Evolutionary conservation across 1,140 invertebrate species (phyloP), one percentile per base, ranked within the genome.

Genomic region (Apis laboriosa): DNA sequence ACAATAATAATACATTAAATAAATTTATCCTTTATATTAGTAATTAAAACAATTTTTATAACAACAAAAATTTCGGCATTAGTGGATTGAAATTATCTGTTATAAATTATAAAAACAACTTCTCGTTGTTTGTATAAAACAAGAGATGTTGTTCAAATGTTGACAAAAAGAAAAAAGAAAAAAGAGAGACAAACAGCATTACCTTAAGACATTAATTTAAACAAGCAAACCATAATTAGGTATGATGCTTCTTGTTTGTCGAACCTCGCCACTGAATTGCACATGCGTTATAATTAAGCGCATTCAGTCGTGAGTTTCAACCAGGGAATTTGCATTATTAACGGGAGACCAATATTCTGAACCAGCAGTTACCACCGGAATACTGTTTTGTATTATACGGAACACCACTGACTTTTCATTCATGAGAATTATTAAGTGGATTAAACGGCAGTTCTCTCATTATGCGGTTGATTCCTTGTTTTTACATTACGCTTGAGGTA

Each of bases 391-490:
- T 28, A 51, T 80, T 53, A 58, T 53, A 28, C 34, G 61, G 43
- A 63, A 73, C 49, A 63, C 24, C 28, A 7, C 21, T 74, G 68
- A 74, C 56, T 64, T 73, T 53, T 74, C 71, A 34, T 28, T 43
- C 60, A 51, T 11, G 68, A 55, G 70, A 73, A 80, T 80, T 80
- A 74, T 74, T 80, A 64, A 64, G 60, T 66, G 51, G 70, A 74
- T 56, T 80, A 66, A 80, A 80, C 7, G 24, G 34, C 4, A 24
- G 24, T 60, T 49, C 66, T 21, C 13, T 64, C 28, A 15, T 24
- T 55, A 51, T 17, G 51, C 49, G 60, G 58, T 43, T 51, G 15
- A 34, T 28, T 70, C 60, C 76, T 78, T 78, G 21, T 21, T 68
- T 56, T 66, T 53, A 43, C 28, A 34, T 49, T 21, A n/a, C n/a